Base-by-base conservation (phyloP, 2,888 invertebrate genomes). In the Lacanobia wlatinum region DNA sequence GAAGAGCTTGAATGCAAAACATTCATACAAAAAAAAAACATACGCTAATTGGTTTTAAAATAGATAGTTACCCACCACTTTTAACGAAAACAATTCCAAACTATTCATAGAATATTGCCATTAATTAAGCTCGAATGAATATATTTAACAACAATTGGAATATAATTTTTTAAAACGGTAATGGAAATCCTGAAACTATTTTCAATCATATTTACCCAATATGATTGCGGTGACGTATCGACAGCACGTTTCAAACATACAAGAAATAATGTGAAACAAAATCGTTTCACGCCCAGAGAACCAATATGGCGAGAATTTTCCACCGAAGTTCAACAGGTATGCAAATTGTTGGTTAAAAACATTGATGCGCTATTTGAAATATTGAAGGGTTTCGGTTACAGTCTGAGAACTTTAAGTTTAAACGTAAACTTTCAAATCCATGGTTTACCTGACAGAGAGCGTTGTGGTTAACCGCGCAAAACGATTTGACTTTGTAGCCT, bases 391-490 rank as follows among this genome's bases (percentile, higher is more conserved):
- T 90, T 89, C 89, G 81, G 86, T 92, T 91, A 88, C 90, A 91
- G 90, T 89, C 88, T 78, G 87, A 91, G 89, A 90, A 90, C 89
- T 90, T 85, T 89, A 90, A 91, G 87, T 90, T 86, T 89, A 90
- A 91, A 87, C 91, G 90, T 93, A 93, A 94, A 94, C 92, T 93
- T 93, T 94, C 90, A 94, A 94, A 94, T 93, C 92, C 92, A 92
- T 90, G 93, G 92, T 90, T 92, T 93, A 91, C 92, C 94, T 94
- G 94, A 92, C 94, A 93, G 92, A 94, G 89, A 92, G 90, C 90
- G 86, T 83, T 94, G 96, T 87, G 95, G 96, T 94, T 95, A 95
- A 95, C 96, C 96, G 91, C 95, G 92, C 92, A 94, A 95, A 95
- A 92, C 94, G 94, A 93, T 95, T 94, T 92, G 93, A 95, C 94